These are phyloP conservation scores for Musca domestica DNA, from an alignment of 1,140 invertebrate species.

Conservation along the genomic window DNA sequence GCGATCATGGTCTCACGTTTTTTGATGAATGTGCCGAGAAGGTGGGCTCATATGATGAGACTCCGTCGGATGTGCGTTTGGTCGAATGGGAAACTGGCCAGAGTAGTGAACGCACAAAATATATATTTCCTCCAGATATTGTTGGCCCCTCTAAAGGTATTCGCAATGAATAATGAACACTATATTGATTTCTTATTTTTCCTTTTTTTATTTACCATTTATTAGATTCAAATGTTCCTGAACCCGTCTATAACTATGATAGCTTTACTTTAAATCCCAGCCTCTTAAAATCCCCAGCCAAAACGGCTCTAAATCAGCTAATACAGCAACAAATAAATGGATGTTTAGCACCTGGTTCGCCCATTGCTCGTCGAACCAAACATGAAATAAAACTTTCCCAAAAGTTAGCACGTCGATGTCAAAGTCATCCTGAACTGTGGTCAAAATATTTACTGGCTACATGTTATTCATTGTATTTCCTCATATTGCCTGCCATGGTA, in stretches of 20 bases:
- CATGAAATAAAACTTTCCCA: conserved; percentile 92
- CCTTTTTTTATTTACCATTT: neutral
- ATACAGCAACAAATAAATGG: conserved; percentile 54
- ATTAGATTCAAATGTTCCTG: conserved; percentile 3
- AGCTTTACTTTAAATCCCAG: conserved; percentile 58
- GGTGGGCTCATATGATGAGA: conserved; percentile 63
- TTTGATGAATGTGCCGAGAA: conserved; percentile 95
- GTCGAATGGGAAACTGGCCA: conserved; percentile 69
- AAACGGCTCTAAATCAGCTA: conserved; percentile 50
- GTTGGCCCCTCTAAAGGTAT: conserved; percentile 30
- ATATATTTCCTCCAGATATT: conserved; percentile 89
- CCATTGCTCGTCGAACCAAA: conserved; percentile 88
- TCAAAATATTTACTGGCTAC: conserved; percentile 85
- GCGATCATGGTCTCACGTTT: conserved; percentile 90
- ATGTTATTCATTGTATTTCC: conserved; percentile 96
- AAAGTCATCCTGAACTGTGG: conserved; percentile 79
- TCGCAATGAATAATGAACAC: neutral
- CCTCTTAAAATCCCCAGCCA: conserved; percentile 53
- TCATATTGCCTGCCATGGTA: conserved; percentile 83
- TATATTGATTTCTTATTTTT: neutral
- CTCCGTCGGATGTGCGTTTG: conserved; percentile 60
- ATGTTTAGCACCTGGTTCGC: conserved; percentile 71
- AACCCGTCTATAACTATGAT: conserved; percentile 56
- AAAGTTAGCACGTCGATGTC: conserved; percentile 78
- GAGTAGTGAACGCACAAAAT: conserved; percentile 86